A percentile compares a stretch with the other conserved stretches of the same genome.
Conservation (phyloP, 2,888 invertebrate genomes). For the Limnephilus marmoratus region DNA sequence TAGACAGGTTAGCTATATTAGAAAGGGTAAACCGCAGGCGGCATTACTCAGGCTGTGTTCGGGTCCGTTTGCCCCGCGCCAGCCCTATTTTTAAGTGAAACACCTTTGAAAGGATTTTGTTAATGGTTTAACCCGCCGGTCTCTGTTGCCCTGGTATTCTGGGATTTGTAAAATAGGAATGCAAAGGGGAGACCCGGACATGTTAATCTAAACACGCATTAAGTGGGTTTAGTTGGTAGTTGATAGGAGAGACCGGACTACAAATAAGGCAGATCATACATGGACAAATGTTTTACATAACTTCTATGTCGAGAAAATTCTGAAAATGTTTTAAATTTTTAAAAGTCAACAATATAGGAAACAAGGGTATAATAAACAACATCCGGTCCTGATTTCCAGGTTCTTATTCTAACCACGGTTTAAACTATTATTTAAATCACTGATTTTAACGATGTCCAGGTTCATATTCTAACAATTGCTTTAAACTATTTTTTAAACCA, state of each 20-base stretch:
- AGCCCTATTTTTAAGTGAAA: slow-evolving; percentile 24
- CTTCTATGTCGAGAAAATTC: background rate
- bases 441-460: too few species aligned
- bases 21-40: slow-evolving; percentile 32
- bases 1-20: background rate
- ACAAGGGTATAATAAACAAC: too few species aligned
- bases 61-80: background rate
- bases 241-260: background rate
- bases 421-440: too few species aligned
- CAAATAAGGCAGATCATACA: background rate
- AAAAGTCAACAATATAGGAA: too few species aligned
- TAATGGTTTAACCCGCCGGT: slow-evolving; percentile 21
- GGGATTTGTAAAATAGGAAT: slow-evolving; percentile 9
- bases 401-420: too few species aligned
- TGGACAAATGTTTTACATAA: background rate
- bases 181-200: background rate
- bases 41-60: slow-evolving; percentile 33
- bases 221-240: background rate
- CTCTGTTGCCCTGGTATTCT: background rate
- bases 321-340: background rate
- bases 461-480: too few species aligned
- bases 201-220: background rate
- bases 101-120: slow-evolving; percentile 42
- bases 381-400: too few species aligned
- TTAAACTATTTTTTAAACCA: too few species aligned